These are phyloP conservation scores for Cloeon dipterum DNA, from an alignment of 2,888 invertebrate genomes.

Conservation along the genomic window DNA sequence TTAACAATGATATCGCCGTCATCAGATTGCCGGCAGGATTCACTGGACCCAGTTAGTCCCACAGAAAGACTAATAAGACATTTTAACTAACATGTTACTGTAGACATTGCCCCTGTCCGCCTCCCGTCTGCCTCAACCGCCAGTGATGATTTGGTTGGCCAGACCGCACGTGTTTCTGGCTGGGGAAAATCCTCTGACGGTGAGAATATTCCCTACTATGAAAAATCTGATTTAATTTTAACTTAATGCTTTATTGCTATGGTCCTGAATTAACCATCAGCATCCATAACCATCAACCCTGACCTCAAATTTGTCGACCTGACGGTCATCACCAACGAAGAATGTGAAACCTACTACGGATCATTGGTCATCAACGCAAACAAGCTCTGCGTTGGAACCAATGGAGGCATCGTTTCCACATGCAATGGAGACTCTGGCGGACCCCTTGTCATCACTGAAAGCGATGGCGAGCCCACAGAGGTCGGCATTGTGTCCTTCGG, in stretches of 20 bases:
- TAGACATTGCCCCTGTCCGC: conserved; percentile 4
- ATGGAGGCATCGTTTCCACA: not conserved
- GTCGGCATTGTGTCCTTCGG: conserved; percentile 17
- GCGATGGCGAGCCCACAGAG: conserved; percentile 11
- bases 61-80: not conserved
- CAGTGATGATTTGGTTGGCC: not conserved
- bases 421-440: conserved; percentile 11
- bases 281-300: conserved; percentile 1
- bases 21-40: conserved; percentile 9
- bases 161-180: not conserved
- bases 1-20: conserved; percentile 12
- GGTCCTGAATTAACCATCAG: no score
- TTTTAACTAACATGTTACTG: no score
- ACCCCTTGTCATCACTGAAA: conserved; percentile 13
- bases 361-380: conserved; percentile 12
- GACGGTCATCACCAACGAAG: conserved; percentile 14
- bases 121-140: conserved; percentile 4
- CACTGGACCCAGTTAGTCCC: conserved; percentile 8
- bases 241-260: no score
- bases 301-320: conserved; percentile 11
- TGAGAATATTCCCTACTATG: no score
- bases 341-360: conserved; percentile 12
- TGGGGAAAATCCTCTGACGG: conserved; percentile 1
- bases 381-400: not conserved
- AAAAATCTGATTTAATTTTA: no score